Conservation (phyloP, 1,140 invertebrate genomes). For the Pogonomyrmex californicus region DNA sequence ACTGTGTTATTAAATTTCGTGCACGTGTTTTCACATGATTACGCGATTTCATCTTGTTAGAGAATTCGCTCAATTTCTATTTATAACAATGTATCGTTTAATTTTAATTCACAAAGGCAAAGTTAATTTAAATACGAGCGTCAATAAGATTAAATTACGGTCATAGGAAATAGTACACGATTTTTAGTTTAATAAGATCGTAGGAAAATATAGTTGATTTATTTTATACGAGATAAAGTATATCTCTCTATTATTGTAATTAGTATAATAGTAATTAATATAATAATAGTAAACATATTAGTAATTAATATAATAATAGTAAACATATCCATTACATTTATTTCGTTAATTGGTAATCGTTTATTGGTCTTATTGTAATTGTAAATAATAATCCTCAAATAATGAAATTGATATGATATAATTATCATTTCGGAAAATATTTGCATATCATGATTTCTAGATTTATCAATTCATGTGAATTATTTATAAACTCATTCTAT, state of each 20-base stretch:
- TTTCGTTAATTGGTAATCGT: neutral
- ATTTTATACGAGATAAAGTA: neutral
- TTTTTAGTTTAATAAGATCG: neutral
- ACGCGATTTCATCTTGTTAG: neutral
- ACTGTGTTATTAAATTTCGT: constrained; percentile 22
- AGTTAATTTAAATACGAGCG: constrained; percentile 25
- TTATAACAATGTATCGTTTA: neutral
- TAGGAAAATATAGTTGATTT: neutral
- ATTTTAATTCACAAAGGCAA: constrained; percentile 9
- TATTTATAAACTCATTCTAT: neutral
- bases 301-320: constrained; percentile 10
- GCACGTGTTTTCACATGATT: neutral
- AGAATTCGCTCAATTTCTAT: neutral
- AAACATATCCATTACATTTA: neutral
- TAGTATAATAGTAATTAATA: constrained; percentile 2
- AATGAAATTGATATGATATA: constrained; percentile 12
- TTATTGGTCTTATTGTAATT: neutral
- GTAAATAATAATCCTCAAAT: constrained; percentile 1
- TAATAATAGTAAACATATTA: neutral
- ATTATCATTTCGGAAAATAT: neutral
- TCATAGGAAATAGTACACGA: neutral
- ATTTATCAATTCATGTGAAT: neutral
- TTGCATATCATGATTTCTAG: neutral
- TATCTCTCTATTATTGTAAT: neutral
- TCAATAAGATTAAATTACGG: constrained; percentile 1